Evolutionary conservation across 2,113 vertebrate genomes (phyloP), one percentile per base, ranked within the genome.

Genomic region (Ciconia boyciana): DNA sequence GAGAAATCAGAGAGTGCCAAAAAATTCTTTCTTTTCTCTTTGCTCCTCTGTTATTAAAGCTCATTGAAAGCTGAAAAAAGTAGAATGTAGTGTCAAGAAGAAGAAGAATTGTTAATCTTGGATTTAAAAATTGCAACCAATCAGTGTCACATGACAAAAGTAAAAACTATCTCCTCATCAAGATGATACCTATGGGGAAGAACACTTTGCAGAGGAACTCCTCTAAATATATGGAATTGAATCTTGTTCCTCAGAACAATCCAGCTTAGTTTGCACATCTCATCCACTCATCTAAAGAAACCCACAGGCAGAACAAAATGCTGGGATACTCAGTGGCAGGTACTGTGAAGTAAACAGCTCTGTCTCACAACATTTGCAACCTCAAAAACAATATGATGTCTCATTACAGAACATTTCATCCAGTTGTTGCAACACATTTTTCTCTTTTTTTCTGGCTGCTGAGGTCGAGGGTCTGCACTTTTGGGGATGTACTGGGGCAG

Each of bases 21-120:
- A 68, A 88, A 87, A 51, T 51, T 79, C 26, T 43, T 79, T 89
- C 62, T 91, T 81, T 91, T 83, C 14, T 72, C 44, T 87, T 91
- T 87, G 62, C 51, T 93, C 26, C 77, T 89, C 85, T 82, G 55
- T 93, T 87, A 92, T 90, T 95, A 95, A 93, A 92, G 60, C 72
- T 94, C 20, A 7, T 70, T 91, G 82, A 90, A 87, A 92, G 66
- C 69, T 87, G 43, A 86, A 91, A 82, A 74, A 70, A 65, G 43
- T 64, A 72, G 80, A 55, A 84, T 17, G 49, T 90, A 28, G 8
- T 54, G 55, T 93, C 88, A 93, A 90, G 82, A 87, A 55, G 60
- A 88, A 34, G 28, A 83, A 57, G 7, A 89, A 82, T 93, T 92
- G 55, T 68, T 92, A 82, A 87, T 82, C 83, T 86, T 90, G 57